A percentile compares a stretch with the other conserved stretches of the same genome.
Evolutionary conservation across 2,888 invertebrate species (phyloP).

Genomic region (Spisula subtruncata): DNA sequence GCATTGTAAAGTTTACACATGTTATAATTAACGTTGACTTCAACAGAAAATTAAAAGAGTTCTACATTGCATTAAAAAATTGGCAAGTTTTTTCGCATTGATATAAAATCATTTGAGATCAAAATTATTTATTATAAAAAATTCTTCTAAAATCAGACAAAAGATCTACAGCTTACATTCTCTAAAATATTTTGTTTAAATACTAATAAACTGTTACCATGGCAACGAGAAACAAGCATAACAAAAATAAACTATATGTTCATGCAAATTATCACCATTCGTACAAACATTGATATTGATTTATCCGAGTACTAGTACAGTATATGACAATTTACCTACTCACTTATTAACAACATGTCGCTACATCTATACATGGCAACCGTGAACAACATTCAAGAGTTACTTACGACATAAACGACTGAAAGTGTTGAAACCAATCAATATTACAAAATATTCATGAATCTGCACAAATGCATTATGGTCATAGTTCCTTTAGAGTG

Average conservation of each 20-base stretch:
- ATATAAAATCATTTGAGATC: background rate
- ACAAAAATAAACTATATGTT: background rate
- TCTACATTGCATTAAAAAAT: background rate
- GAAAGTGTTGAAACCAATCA: background rate
- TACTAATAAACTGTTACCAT: constrained; percentile 7
- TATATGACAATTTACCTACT: background rate
- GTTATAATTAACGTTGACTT: background rate
- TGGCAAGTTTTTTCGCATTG: background rate
- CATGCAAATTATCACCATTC: background rate
- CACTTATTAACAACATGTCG: background rate
- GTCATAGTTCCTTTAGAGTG: too few relatives aligned
- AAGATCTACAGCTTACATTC: background rate
- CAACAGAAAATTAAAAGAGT: background rate
- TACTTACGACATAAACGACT: background rate
- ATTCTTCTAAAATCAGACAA: background rate
- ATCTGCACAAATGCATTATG: too few relatives aligned
- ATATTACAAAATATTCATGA: constrained; percentile 6
- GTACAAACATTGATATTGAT: background rate
- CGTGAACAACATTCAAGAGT: background rate
- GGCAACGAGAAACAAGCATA: constrained; percentile 7
- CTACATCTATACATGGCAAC: background rate
- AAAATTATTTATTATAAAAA: background rate
- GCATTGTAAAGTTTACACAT: background rate
- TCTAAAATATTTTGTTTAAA: background rate
- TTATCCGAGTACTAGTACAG: background rate